Evolutionary conservation across 2,888 invertebrate genomes (phyloP), one percentile per base, ranked within the genome.

Genomic region (Priocnemis perturbator): DNA sequence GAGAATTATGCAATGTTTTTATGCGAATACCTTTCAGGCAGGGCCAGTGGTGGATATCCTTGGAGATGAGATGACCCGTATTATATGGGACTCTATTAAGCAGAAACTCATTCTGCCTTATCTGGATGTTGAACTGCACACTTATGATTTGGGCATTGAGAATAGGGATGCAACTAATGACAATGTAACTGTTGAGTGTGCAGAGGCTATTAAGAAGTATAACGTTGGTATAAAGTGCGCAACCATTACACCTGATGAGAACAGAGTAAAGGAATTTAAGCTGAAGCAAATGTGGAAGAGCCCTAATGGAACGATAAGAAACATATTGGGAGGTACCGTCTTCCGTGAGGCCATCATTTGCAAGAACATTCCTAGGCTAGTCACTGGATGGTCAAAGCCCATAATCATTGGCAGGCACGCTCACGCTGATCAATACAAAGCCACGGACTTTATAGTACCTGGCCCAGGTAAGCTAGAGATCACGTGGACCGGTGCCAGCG

Each of bases 181-280:
- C 88, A 94, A 97, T 90, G 98, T 99, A 2, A 99, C 99, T 0
- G 91, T 98, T 75, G 99, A 99, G 80, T 98, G 98, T 89, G 99
- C 99, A 7, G 94, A 98, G 89, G 99, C 99, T 15, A 93, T 99
- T 66, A 96, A 97, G 89, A 97, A 97, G 88, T 98, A 98, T 91
- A 98, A 97, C 90, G 99, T 99, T 60, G 99, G 99, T 52, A 97
- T 99, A 78, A 99, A 99, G 90, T 99, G 99, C 90, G 99, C 99
- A 23, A 97, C 99, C 2, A 99, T 99, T 77, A 99, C 99, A 0
- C 98, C 99, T 0, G 99, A 99, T 89, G 99, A 99, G 89, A 95
- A 96, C 47, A 92, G 99, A 87, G 98, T 99, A 0, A 95, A 96
- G 90, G 96, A 96, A 89, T 96, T 96, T 86, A 95, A 95, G 1